Conservation (phyloP, 2,797 vertebrate genomes). For the Rhynchonycteris naso region DNA sequence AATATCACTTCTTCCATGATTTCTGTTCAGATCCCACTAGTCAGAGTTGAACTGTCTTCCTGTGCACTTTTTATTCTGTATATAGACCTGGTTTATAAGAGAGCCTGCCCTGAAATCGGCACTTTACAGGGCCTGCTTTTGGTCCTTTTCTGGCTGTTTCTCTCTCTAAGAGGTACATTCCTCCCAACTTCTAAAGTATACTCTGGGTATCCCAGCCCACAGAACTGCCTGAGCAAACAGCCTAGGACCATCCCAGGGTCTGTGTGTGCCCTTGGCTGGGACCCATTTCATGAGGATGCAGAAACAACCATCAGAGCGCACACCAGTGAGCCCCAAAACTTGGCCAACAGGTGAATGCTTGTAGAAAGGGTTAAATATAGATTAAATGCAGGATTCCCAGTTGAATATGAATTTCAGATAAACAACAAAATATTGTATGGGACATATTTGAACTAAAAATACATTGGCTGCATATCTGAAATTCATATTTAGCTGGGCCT, state of each 20-base stretch:
- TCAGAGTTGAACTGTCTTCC: neutral
- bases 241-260: neutral
- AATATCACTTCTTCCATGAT: neutral
- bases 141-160: neutral
- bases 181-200: neutral
- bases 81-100: neutral
- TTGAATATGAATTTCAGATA: conserved; percentile 6
- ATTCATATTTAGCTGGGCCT: neutral
- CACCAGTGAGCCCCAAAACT: rapidly evolving
- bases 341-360: neutral
- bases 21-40: neutral
- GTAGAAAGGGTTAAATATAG: neutral
- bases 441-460: neutral
- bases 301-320: neutral
- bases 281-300: rapidly evolving
- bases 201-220: neutral
- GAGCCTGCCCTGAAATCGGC: neutral
- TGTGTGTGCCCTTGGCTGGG: neutral
- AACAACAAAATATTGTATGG: neutral
- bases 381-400: neutral
- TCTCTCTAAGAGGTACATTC: neutral
- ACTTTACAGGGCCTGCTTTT: neutral
- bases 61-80: neutral
- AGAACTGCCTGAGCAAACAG: neutral
- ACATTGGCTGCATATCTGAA: neutral